Conservation (phyloP, 2,797 vertebrate genomes). For the Phylloscopus collybita region DNA sequence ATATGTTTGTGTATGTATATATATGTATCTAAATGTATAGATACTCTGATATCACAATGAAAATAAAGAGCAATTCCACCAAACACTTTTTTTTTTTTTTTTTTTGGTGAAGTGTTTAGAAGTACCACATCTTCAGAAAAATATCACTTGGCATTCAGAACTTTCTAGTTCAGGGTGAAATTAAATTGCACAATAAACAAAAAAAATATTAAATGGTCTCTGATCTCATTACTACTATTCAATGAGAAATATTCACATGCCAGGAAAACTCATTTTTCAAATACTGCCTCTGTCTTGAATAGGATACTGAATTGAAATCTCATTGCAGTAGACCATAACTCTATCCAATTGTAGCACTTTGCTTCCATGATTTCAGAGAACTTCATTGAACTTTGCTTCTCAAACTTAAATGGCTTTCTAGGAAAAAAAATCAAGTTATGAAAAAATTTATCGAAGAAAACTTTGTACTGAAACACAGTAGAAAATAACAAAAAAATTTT, state of each 20-base stretch:
- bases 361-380: background rate
- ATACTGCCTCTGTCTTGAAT: background rate
- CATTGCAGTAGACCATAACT: background rate
- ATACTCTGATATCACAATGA: background rate
- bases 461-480: background rate
- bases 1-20: background rate
- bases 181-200: background rate
- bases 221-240: background rate
- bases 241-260: background rate
- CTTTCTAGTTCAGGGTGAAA: background rate
- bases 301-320: background rate
- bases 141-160: background rate
- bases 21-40: background rate
- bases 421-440: background rate
- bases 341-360: background rate
- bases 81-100: background rate
- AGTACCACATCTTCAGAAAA: background rate
- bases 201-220: background rate
- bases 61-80: background rate
- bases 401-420: background rate
- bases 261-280: constrained; percentile 28
- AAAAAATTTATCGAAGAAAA: background rate
- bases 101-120: background rate
- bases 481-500: background rate
- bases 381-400: background rate